Conservation (phyloP, 2,113 vertebrate genomes). For the Dunckerocampus dactyliophorus region DNA sequence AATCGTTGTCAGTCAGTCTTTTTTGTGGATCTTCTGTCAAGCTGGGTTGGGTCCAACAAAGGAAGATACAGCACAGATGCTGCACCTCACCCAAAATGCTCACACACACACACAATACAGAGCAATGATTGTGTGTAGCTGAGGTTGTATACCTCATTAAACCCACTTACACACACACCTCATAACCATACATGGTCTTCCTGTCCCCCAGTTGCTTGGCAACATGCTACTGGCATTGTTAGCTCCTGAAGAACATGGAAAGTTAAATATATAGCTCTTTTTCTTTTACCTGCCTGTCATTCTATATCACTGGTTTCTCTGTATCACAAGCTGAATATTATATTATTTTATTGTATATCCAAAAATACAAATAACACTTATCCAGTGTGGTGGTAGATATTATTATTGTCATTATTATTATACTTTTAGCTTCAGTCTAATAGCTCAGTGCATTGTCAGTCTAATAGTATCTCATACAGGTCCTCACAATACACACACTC, state of each 20-base stretch:
- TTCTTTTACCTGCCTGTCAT: conserved; percentile 20
- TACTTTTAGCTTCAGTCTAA: no score
- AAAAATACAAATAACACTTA: no score
- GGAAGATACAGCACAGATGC: neutral
- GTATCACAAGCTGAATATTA: neutral
- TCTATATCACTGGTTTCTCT: neutral
- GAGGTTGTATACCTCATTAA: conserved; percentile 41
- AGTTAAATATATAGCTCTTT: conserved; percentile 21
- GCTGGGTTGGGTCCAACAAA: neutral
- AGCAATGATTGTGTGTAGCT: conserved; percentile 1
- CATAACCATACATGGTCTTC: conserved; percentile 1
- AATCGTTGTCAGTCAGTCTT: neutral
- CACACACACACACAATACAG: neutral
- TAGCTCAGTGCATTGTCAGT: no score
- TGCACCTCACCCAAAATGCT: neutral
- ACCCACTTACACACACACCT: conserved; percentile 4
- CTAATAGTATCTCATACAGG: no score
- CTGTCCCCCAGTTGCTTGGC: conserved; percentile 57
- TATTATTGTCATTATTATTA: no score
- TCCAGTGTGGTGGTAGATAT: no score
- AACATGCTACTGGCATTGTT: conserved; percentile 46
- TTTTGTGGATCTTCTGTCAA: neutral
- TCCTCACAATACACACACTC: no score
- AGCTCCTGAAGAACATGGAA: conserved; percentile 26
- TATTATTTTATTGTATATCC: no score